Evolutionary conservation across 2,113 vertebrate genomes (phyloP), one percentile per base, ranked within the genome.

Genomic region (Heterotis niloticus): DNA sequence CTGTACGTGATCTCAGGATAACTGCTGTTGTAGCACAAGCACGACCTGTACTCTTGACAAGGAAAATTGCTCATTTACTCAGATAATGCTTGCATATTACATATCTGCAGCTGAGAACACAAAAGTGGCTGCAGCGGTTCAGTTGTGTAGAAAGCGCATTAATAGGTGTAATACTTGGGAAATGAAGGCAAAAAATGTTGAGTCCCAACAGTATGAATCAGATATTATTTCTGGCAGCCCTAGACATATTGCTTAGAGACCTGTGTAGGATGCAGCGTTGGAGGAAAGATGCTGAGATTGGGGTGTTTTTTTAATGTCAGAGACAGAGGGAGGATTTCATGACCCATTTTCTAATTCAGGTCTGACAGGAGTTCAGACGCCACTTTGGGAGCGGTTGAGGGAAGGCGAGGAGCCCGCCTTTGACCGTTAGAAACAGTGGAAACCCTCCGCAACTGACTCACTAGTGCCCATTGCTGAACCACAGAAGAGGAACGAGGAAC

Each of bases 241-340:
- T n/a, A n/a, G 64, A n/a, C 64, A 65, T 65, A 65, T 65, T 65
- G 64, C 64, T 65, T 10, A 65, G 64, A 65, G 64, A 65, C 64
- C 64, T 65, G 64, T 23, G 64, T 65, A n/a, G 64, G 64, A 62
- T 65, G 64, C 64, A 65, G 10, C n/a, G n/a, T 65, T n/a, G n/a
- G 64, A 65, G 64, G 64, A 65, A 23, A 65, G 64, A 65, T n/a
- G 10, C n/a, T 18, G 64, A 65, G 64, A 65, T 23, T 10, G n/a
- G 64, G 64, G 17, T n/a, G 23, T 10, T 23, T 65, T 65, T 65
- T 65, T 65, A 20, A 65, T 23, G 64, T 65, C 64, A 65, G 17
- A 65, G 17, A 23, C 64, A n/a, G n/a, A 23, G 64, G n/a, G 64
- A 65, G n/a, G 64, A 23, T 65, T 65, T 65, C 64, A 65, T 65